phyloP scores from a whole-genome alignment of 30 jellyfish, hydroid and myxozoan species.

The Hydractinia echinata region DNA sequence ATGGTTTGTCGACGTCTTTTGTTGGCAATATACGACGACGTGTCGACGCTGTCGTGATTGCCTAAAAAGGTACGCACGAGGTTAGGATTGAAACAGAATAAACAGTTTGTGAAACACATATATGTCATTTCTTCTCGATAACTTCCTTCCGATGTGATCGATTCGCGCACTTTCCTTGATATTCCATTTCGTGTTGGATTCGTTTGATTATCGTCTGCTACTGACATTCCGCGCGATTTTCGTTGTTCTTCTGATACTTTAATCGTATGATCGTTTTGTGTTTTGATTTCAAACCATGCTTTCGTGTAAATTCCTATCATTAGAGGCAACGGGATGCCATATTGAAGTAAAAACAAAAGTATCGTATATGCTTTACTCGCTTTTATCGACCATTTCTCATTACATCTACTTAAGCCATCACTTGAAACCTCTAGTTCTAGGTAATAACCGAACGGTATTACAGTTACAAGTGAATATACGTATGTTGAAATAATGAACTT shows the following conservation, averaged over 20 bases:
- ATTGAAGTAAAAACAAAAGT: conserved; percentile 5
- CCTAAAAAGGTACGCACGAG: neutral
- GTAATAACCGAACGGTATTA: neutral
- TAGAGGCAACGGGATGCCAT: conserved; percentile 1
- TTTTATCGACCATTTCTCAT: neutral
- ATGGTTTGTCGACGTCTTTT: conserved; percentile 1
- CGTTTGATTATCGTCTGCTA: neutral
- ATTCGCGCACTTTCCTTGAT: neutral
- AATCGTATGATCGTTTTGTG: conserved; percentile 1
- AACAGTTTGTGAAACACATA: too few species aligned
- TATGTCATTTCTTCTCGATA: neutral
- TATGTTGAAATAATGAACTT: neutral
- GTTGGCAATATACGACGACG: neutral
- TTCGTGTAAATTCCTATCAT: neutral
- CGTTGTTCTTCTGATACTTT: neutral
- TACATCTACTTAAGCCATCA: neutral
- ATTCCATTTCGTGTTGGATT: neutral
- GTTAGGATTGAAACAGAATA: too few species aligned
- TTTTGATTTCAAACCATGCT: neutral
- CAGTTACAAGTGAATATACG: neutral
- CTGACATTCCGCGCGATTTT: neutral
- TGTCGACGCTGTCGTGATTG: neutral
- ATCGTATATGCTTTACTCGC: neutral
- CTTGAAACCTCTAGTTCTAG: neutral
- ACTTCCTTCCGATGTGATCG: neutral